Evolutionary conservation across 1,140 invertebrate genomes (phyloP), one percentile per base, ranked within the genome.

Genomic region (Conopomorpha cramerella): DNA sequence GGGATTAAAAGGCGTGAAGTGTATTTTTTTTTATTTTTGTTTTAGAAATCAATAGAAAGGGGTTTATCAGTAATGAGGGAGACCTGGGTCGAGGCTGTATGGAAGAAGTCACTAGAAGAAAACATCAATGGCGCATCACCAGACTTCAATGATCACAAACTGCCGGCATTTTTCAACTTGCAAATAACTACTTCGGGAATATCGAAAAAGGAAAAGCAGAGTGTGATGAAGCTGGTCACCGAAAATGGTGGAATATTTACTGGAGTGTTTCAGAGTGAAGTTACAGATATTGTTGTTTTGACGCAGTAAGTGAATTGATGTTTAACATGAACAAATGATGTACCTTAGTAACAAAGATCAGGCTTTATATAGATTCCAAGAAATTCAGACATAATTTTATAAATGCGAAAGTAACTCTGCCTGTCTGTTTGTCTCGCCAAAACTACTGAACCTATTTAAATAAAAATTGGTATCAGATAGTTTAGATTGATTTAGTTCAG

Each of bases 161-260:
- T 92, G 61, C 88, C 90, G n/a, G 63, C 87, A 4, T 95, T 97
- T 63, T 83, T 86, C 40, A 90, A 91, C 39, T 60, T 94, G 8
- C 78, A 84, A 38, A 83, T 95, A 7, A 92, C 88, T 7, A 87
- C 89, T 2, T 91, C 92, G 10, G 90, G 91, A 19, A 63, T 95
- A 34, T 58, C 77, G 8, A 78, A 68, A 34, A 63, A 73, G 7
- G 83, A 88, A 40, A 89, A 92, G 58, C 82, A 84, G 30, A 79
- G 85, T 41, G 72, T 95, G 3, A 86, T 85, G 65, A 81, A 80
- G 28, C 50, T 90, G 0, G 84, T 96, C 3, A 86, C 86, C 50
- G 68, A 81, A 15, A 83, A 93, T 68, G 92, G 92, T 44, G 88
- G 88, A 7, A 67, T 49, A 2, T 83, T 81, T 41, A 78, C 67